Conservation (phyloP, 2,797 vertebrate species). For the Acomys russatus region DNA sequence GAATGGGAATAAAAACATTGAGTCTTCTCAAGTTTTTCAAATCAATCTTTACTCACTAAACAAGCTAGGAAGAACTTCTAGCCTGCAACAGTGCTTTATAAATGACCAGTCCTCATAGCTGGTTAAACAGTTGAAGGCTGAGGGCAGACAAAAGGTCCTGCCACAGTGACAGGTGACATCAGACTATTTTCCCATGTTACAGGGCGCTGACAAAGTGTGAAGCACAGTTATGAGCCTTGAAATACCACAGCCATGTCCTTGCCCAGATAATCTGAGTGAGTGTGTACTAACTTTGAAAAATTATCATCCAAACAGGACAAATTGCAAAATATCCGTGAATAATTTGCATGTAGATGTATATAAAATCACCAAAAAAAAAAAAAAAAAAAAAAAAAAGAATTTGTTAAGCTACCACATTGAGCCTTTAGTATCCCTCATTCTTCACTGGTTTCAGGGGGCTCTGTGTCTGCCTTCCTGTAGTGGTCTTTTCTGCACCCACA, state of each 20-base stretch:
- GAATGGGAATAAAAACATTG: neutral
- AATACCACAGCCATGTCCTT: neutral
- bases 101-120: accelerated
- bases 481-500: no score
- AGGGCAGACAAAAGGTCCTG: accelerated
- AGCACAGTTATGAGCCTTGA: accelerated
- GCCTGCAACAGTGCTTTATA: neutral
- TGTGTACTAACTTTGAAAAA: neutral
- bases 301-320: neutral
- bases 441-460: no score
- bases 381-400: no score
- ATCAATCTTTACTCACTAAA: neutral
- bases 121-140: neutral
- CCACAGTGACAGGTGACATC: accelerated
- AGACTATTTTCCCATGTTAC: neutral
- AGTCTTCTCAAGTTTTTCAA: neutral
- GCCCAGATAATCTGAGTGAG: neutral
- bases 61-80: neutral
- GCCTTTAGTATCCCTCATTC: accelerated
- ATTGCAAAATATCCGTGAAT: neutral
- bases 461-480: neutral
- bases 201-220: no score
- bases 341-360: neutral
- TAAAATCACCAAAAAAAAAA: neutral
- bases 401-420: neutral